phyloP scores from a whole-genome alignment of 2,888 invertebrate genomes.

The Marasmarcha lunaedactyla region DNA sequence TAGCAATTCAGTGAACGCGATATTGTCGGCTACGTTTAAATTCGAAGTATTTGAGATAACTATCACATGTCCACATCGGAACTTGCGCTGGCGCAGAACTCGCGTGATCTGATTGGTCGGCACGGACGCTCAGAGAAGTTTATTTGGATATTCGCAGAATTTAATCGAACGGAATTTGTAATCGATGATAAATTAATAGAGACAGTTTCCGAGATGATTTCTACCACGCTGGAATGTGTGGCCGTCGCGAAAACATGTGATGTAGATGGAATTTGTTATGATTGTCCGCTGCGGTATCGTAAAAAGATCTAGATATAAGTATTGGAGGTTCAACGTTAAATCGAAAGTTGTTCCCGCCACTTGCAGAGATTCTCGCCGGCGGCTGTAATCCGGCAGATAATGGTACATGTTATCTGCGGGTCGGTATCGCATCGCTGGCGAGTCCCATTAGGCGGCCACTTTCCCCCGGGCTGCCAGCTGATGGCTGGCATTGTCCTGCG shows the following conservation, averaged over 20 bases:
- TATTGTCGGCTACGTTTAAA: conserved; percentile 21
- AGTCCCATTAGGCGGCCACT: conserved; percentile 53
- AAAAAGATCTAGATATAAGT: too few relatives aligned
- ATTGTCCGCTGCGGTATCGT: too few relatives aligned
- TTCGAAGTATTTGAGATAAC: conserved; percentile 37
- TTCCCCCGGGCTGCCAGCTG: conserved; percentile 38
- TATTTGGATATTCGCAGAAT: conserved; percentile 24
- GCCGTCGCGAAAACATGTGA: too few relatives aligned
- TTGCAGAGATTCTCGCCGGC: conserved; percentile 5
- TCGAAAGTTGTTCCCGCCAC: too few relatives aligned
- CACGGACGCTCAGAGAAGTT: conserved; percentile 34
- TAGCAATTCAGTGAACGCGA: conserved; percentile 22
- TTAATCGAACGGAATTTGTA: conserved; percentile 16
- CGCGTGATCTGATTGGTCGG: conserved; percentile 25
- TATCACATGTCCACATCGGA: conserved; percentile 29
- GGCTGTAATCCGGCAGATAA: conserved; percentile 4
- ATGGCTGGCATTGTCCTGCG: conserved; percentile 39
- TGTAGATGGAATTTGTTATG: too few relatives aligned
- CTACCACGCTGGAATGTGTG: background rate
- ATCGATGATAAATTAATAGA: conserved; percentile 11
- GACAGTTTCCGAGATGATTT: conserved; percentile 5
- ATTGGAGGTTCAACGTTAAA: too few relatives aligned
- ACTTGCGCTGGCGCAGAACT: conserved; percentile 32
- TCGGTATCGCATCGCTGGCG: conserved; percentile 36
- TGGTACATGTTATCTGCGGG: conserved; percentile 26